A percentile compares a stretch with the other conserved stretches of the same genome.
Evolutionary conservation across 1,140 invertebrate genomes (phyloP).

Genomic region (Eciton burchellii): DNA sequence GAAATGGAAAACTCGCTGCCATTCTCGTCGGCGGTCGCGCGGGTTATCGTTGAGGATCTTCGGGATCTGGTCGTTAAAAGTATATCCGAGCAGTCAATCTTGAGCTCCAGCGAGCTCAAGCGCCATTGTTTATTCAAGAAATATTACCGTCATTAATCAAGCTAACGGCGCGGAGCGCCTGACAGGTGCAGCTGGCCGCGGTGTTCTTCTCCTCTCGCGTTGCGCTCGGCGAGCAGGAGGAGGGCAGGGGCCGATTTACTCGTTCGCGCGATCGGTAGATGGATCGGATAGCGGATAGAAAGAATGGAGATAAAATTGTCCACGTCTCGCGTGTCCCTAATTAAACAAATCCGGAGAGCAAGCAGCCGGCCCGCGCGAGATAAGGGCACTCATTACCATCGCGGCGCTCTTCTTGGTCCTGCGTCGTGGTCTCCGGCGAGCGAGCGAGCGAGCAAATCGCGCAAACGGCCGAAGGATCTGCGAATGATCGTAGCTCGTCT

Average conservation of each 20-base stretch:
- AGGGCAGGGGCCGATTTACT: slow-evolving; percentile 70
- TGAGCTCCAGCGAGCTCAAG: slow-evolving; percentile 27
- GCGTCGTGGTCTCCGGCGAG: no score
- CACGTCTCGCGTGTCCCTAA: slow-evolving; percentile 74
- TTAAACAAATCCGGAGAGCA: slow-evolving; percentile 71
- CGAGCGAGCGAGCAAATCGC: slow-evolving; percentile 36
- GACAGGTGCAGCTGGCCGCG: slow-evolving; percentile 68
- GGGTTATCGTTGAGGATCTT: slow-evolving; percentile 75
- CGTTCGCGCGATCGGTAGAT: slow-evolving; percentile 77
- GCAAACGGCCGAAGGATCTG: background rate
- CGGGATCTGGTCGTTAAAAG: slow-evolving; percentile 69
- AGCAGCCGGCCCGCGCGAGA: background rate
- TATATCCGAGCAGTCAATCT: slow-evolving; percentile 43
- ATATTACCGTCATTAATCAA: slow-evolving; percentile 84
- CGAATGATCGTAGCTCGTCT: no score
- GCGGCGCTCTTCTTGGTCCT: no score
- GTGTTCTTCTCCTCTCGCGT: slow-evolving; percentile 58
- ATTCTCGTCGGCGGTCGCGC: background rate
- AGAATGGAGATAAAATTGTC: slow-evolving; percentile 62
- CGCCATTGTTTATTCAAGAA: slow-evolving; percentile 83
- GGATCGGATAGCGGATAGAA: slow-evolving; percentile 79
- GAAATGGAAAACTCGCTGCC: no score
- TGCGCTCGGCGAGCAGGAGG: no score
- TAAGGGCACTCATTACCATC: slow-evolving; percentile 53
- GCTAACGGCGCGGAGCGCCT: slow-evolving; percentile 62